Percentiles rank a stretch among this genome's conserved stretches.
Conservation (phyloP, 2,113 vertebrate species). For the Rhabdomys dilectus region DNA sequence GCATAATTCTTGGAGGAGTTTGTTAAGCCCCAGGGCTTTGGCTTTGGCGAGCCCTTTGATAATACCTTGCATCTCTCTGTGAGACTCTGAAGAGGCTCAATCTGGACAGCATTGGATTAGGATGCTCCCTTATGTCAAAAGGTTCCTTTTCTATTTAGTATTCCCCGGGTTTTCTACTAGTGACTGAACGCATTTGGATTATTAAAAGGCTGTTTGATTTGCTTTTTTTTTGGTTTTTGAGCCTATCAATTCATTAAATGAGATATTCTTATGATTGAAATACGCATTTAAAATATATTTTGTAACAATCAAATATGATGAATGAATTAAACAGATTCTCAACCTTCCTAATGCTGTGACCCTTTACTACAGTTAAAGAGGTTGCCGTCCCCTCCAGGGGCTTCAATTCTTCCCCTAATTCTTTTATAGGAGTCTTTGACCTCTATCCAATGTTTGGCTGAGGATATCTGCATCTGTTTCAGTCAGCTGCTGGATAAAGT, state of each 20-base stretch:
- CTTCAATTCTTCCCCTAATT: too few species aligned
- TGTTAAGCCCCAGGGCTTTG: constrained; percentile 61
- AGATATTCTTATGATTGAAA: constrained; percentile 36
- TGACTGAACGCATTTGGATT: constrained; percentile 31
- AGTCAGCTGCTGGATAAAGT: too few species aligned
- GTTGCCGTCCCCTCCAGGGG: too few species aligned
- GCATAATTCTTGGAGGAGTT: constrained; percentile 74
- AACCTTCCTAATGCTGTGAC: not conserved
- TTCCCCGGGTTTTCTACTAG: constrained; percentile 39
- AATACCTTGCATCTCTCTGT: constrained; percentile 64
- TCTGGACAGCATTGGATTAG: constrained; percentile 41
- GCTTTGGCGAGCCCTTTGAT: constrained; percentile 66
- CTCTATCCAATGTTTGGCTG: too few species aligned
- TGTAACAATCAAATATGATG: constrained; percentile 24
- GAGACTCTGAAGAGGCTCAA: constrained; percentile 16
- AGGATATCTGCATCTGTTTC: too few species aligned
- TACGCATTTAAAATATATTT: constrained; percentile 52
- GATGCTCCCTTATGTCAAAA: constrained; percentile 63
- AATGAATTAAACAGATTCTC: constrained; percentile 23
- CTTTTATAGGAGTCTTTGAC: too few species aligned
- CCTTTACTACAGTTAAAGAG: not conserved
- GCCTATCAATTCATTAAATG: constrained; percentile 52
- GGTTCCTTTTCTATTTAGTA: constrained; percentile 54
- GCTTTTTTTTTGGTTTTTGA: constrained; percentile 8
- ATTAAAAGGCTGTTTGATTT: not conserved